Evolutionary conservation across 2,888 invertebrate species (phyloP), one percentile per base, ranked within the genome.

Genomic region (Habrosyne pyritoides): DNA sequence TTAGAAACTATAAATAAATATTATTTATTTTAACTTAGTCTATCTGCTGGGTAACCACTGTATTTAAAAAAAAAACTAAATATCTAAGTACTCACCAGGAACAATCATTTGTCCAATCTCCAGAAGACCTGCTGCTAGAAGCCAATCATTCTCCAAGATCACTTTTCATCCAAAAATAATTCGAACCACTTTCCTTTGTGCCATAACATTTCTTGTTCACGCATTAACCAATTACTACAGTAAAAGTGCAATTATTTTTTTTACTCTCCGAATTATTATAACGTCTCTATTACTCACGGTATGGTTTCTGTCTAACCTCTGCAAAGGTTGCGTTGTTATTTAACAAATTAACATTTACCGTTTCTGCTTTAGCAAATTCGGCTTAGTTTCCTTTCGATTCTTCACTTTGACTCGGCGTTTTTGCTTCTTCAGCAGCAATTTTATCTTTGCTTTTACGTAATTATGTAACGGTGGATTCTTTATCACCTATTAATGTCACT

Each of bases 291-390:
- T 69, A 69, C 69, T 46, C 48, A 52, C 66, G 64, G 67, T 64
- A 69, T 58, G 71, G 71, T 80, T 77, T 71, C 71, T 75, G 60
- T 59, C 69, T 79, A 79, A 83, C 83, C 84, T 83, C 73, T 77
- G 54, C 61, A 83, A 79, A 84, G 84, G 83, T 84, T 79, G 83
- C 60, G 56, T 63, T 63, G 66, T 62, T 42, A 50, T 49, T 47
- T 8, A 7, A 61, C 73, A 69, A 73, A 64, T 59, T 66, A 69
- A 59, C 56, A 57, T 67, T 64, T 66, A 62, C 66, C 52, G 59
- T 64, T 55, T 53, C 54, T 53, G 63, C 58, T 59, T 21, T 46
- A 36, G 58, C 36, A 42, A 30, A 50, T 28, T 50, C 18, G 10
- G 8, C 30, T 63, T 60, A 55, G 21, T 53, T 47, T 14, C 26